Base-by-base conservation (phyloP, 2,888 invertebrate species). In the Drosophila infuscata region DNA sequence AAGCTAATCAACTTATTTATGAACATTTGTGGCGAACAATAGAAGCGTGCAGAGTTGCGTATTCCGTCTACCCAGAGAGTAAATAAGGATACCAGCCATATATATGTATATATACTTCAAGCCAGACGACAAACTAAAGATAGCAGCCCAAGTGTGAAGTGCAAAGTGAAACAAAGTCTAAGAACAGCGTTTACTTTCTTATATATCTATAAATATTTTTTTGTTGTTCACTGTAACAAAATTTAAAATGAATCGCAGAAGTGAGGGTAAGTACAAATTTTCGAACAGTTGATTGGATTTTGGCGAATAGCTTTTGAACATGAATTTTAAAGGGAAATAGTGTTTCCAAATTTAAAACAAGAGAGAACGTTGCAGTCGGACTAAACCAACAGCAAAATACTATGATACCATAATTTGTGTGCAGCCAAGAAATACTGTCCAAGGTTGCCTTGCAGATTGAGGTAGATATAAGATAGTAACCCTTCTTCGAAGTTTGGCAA, bases 1-100 rank as follows among this genome's bases (percentile, higher is more conserved):
- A 86, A 85, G 88, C 88, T 86, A 85, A 85, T 85, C 88, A 85
- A 85, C 88, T 85, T 85, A 85, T 88, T 85, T 85, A 88, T 85
- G 85, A 85, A 88, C 88, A 86, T 86, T 88, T 86, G 83, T 73
- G 76, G 82, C 70, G 74, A 80, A 88, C 88, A 88, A 88, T 83
- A 68, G 86, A 61, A 88, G 86, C 85, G 88, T 85, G 88, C 83
- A 68, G 75, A 85, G 88, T 82, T 82, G 88, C 86, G 83, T 83
- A 85, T 83, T 85, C 74, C 68, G 49, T 54, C 62, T 61, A 65
- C 66, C 54, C 58, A 3, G 53, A 48, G 56, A 57, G 61, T 58
- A 74, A 74, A 71, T 64, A 78, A 75, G 33, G 63, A 35, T 49
- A 46, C 52, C 33, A 29, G 41, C 62, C 48, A 75, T 41, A 54